These are phyloP conservation scores for Cheilosia variabilis DNA, from an alignment of 2,888 invertebrate genomes.

Conservation along the genomic window DNA sequence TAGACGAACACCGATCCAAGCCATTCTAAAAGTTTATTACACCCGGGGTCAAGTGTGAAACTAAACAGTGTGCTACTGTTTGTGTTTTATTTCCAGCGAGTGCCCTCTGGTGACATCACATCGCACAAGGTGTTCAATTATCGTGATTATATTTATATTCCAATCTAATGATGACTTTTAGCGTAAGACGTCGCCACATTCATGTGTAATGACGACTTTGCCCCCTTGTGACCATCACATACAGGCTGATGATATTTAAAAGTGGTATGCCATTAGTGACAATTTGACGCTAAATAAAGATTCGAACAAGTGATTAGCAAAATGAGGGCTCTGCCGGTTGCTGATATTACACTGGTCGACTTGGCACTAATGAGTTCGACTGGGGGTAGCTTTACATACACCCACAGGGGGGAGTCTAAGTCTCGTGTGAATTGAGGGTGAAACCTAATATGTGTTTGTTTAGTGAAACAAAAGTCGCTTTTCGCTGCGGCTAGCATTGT, in stretches of 20 bases:
- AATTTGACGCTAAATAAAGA: conserved; percentile 55
- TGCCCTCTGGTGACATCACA: conserved; percentile 39
- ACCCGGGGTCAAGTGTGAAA: conserved; percentile 56
- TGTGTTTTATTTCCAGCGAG: conserved; percentile 1
- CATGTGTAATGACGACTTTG: not conserved
- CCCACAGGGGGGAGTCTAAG: not conserved
- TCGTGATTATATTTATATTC: conserved; percentile 43
- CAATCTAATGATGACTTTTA: conserved; percentile 19
- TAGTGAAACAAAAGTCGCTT: conserved; percentile 38
- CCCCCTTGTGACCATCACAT: conserved; percentile 9
- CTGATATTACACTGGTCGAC: conserved; percentile 24
- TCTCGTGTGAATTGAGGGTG: conserved; percentile 59
- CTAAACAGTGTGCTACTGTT: conserved; percentile 20
- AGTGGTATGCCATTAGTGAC: conserved; percentile 14
- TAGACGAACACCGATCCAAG: conserved; percentile 14
- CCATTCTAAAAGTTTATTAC: conserved; percentile 65
- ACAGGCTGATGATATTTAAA: conserved; percentile 4
- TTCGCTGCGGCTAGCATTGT: conserved; percentile 59
- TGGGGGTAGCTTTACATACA: conserved; percentile 37
- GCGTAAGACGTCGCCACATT: not conserved
- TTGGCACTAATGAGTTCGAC: conserved; percentile 50
- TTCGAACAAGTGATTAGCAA: conserved; percentile 22
- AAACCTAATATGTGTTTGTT: conserved; percentile 66
- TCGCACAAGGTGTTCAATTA: conserved; percentile 52
- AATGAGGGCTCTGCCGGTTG: conserved; percentile 1